Evolutionary conservation across 2,888 invertebrate genomes (phyloP).

Genomic region (Lithophane leautieri): DNA sequence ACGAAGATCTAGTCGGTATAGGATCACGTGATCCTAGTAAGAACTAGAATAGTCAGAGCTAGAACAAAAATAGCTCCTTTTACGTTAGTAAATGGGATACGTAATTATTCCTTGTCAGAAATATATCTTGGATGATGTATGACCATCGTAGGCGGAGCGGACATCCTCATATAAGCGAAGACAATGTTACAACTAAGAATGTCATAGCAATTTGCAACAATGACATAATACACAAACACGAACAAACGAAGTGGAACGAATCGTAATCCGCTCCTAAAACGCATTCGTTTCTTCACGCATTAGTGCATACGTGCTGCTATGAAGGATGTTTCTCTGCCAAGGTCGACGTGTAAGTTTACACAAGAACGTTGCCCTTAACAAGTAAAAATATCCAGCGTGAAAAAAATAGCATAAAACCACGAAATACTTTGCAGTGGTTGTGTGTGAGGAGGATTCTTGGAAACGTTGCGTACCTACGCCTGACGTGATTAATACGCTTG

Average conservation of each 20-base stretch:
- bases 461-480: conserved; percentile 49
- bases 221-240: conserved; percentile 78
- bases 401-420: conserved; percentile 74
- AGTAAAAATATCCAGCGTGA: conserved; percentile 75
- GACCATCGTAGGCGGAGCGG: conserved; percentile 81
- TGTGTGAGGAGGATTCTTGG: conserved; percentile 67
- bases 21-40: not conserved
- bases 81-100: conserved; percentile 33
- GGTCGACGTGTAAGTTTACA: conserved; percentile 74
- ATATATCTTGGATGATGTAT: conserved; percentile 74
- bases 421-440: conserved; percentile 62
- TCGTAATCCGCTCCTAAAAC: conserved; percentile 61
- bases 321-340: conserved; percentile 71
- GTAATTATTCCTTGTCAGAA: conserved; percentile 64
- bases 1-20: not conserved
- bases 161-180: conserved; percentile 87
- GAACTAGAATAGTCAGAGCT: not conserved
- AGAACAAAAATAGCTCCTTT: conserved; percentile 31
- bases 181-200: conserved; percentile 82
- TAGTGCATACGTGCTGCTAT: conserved; percentile 60
- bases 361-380: conserved; percentile 76
- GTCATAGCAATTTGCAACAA: conserved; percentile 83
- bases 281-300: conserved; percentile 62
- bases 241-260: conserved; percentile 59
- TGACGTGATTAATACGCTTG: conserved; percentile 70